These are phyloP conservation scores for Leptobrachium leishanense DNA, from an alignment of 2,113 vertebrate genomes.

Conservation along the genomic window DNA sequence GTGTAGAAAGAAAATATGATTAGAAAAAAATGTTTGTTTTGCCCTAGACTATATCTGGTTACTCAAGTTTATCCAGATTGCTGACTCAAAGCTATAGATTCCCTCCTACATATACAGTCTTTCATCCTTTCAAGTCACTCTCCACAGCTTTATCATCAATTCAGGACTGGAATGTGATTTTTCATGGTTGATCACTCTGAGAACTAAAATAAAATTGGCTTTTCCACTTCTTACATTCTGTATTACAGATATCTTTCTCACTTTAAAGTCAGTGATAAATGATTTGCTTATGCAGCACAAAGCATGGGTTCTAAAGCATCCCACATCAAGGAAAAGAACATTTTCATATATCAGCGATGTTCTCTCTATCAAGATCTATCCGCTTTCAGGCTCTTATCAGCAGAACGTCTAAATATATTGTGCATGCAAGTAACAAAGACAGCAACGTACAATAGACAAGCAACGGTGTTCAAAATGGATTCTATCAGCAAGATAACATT, in stretches of 20 bases:
- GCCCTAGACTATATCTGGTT: background rate
- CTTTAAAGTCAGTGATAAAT: slow-evolving; percentile 9
- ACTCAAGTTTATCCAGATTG: background rate
- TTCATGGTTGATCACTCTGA: slow-evolving; percentile 2
- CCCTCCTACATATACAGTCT: background rate
- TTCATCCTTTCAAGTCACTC: background rate
- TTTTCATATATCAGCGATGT: slow-evolving; percentile 6
- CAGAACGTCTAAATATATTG: background rate
- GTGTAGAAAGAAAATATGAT: no score
- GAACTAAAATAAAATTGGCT: slow-evolving; percentile 9
- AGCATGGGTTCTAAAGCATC: background rate
- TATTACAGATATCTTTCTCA: background rate
- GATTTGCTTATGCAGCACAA: slow-evolving; percentile 1
- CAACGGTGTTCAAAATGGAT: background rate
- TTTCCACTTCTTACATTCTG: background rate
- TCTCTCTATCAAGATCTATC: slow-evolving; percentile 1
- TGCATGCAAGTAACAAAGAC: background rate
- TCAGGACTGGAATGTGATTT: background rate
- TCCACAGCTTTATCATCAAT: background rate
- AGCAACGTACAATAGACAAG: background rate
- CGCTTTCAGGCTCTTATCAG: slow-evolving; percentile 4
- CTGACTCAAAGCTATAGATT: background rate
- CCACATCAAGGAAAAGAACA: background rate
- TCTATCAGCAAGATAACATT: background rate
- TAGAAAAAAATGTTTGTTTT: background rate